Conservation (phyloP, 2,888 invertebrate genomes). For the Elegia similella region DNA sequence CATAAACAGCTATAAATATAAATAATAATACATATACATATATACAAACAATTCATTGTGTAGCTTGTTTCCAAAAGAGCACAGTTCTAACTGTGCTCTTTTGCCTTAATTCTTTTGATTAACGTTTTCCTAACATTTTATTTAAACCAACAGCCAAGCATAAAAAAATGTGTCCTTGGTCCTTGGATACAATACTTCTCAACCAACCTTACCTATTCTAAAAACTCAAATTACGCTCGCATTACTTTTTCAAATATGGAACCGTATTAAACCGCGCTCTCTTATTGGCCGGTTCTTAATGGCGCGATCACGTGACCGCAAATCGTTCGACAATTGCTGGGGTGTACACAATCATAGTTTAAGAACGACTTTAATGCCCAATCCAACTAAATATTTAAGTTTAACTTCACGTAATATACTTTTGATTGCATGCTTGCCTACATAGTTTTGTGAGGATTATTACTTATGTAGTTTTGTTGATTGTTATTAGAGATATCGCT, state of each 20-base stretch:
- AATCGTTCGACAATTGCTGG: constrained; percentile 67
- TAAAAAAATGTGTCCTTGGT: not conserved
- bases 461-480: constrained; percentile 12
- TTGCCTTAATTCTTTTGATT: too few species aligned
- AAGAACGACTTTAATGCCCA: constrained; percentile 33
- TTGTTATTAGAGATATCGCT: not conserved
- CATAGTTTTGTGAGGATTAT: constrained; percentile 16
- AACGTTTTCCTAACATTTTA: too few species aligned
- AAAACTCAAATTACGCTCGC: constrained; percentile 45
- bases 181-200: constrained; percentile 14
- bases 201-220: constrained; percentile 36
- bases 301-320: constrained; percentile 78
- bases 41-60: too few species aligned
- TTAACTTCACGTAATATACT: constrained; percentile 28
- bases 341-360: constrained; percentile 49
- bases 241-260: constrained; percentile 66
- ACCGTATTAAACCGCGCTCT: constrained; percentile 66
- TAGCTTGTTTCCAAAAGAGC: too few species aligned
- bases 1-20: too few species aligned
- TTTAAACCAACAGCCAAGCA: too few species aligned
- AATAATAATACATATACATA: too few species aligned
- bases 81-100: too few species aligned
- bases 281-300: constrained; percentile 72
- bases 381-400: constrained; percentile 25
- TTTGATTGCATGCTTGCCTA: constrained; percentile 26